phyloP scores from a whole-genome alignment of 2,113 vertebrate species.

The Sinocyclocheilus grahami region DNA sequence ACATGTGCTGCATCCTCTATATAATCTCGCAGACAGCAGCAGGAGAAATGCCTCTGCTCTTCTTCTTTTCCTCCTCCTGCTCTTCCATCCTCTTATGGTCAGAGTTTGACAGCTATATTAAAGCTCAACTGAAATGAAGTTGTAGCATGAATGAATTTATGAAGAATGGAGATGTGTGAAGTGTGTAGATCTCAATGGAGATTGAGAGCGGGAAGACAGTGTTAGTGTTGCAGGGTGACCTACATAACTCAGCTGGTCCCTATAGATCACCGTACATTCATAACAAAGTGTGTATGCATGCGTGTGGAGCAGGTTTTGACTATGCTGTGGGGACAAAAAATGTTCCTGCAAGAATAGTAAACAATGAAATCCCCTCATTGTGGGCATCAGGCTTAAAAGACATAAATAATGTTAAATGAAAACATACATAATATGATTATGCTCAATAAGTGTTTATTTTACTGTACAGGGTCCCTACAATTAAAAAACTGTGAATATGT shows the following conservation, averaged over 20 bases:
- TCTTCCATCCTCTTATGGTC: neutral
- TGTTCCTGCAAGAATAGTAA: neutral
- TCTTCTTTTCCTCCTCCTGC: neutral
- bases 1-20: neutral
- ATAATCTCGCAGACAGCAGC: neutral
- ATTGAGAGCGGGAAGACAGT: neutral
- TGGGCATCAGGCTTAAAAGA: neutral
- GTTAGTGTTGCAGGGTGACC: slow-evolving; percentile 22
- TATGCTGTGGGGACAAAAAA: neutral
- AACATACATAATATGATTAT: neutral
- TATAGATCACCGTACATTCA: neutral
- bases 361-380: neutral
- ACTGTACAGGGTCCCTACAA: neutral
- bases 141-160: slow-evolving; percentile 1
- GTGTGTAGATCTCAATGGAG: neutral
- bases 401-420: neutral
- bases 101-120: slow-evolving; percentile 26
- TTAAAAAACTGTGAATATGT: neutral
- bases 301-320: neutral
- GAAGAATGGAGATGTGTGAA: neutral
- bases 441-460: neutral
- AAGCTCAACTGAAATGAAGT: slow-evolving; percentile 10
- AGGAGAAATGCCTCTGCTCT: neutral
- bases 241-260: slow-evolving; percentile 35
- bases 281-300: slow-evolving; percentile 2